Base-by-base conservation (phyloP, 2,797 vertebrate genomes). In the Mastacembelus armatus region DNA sequence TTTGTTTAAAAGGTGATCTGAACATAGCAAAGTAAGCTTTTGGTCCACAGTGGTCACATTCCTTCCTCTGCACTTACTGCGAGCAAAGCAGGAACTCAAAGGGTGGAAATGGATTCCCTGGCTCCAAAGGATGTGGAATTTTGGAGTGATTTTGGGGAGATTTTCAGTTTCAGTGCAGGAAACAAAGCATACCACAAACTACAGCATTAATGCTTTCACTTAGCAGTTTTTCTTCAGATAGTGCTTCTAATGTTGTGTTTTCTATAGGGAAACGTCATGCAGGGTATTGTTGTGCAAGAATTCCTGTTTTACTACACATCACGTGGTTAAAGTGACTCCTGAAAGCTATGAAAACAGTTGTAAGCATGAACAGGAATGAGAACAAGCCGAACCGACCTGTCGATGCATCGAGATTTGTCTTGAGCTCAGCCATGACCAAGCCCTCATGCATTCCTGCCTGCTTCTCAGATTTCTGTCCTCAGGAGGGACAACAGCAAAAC, bases 351-450 rank as follows among this genome's bases (percentile, higher is more conserved):
- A 71, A 77, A 86, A 87, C 66, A 64, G 77, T 79, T 58, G 63
- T 54, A 74, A 74, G 81, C 74, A 58, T 9, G 60, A 70, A 21
- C 42, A 91, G 85, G 88, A 91, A 91, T 89, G 86, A 89, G 75
- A 79, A 89, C 70, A 38, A 55, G 85, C 88, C 80, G 82, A 91
- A 88, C 91, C 76, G 85, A 91, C 90, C 85, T 88, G 90, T 90
- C 86, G 84, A 63, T 14, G 44, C 48, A 66, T 58, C 18, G 48
- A 72, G 66, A 80, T 74, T 76, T 78, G 66, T 55, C 81, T 66
- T 27, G 69, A 76, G 73, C 73, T 86, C 77, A 76, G 79, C 74
- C 73, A 59, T 62, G 77, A 78, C 86, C 88, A 65, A 91, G 79
- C 87, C 81, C 82, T 84, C 35, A 6, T 4, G 12, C 85, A 90